Evolutionary conservation across 2,113 vertebrate genomes (phyloP), one percentile per base, ranked within the genome.

Genomic region (Trogon surrucura): DNA sequence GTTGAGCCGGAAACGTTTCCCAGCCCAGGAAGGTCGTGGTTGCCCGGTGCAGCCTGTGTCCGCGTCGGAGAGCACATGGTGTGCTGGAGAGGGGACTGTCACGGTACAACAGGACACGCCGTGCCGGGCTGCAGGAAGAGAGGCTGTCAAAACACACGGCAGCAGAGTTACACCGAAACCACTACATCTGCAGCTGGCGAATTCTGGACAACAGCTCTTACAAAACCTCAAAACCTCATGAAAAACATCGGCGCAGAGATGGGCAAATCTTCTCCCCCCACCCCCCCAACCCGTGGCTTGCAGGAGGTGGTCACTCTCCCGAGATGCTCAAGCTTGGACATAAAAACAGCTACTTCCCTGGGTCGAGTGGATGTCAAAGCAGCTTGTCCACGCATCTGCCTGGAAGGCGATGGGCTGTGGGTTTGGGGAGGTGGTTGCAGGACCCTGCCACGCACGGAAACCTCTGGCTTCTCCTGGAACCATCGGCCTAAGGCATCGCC

Each of bases 141-240:
- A 79, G 73, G 30, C 87, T 96, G 95, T 93, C 96, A 96, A 89
- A 94, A 94, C 71, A 93, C 85, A 95, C 88, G 85, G 85, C 11
- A 4, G 61, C 78, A 47, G 66, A 85, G 78, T 70, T 25, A 84
- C 73, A 67, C 54, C 44, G 89, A 82, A 89, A 67, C 34, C 9
- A 23, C 36, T 47, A 60, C 70, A 67, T 26, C 70, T 4, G 18
- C 60, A 66, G 44, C 64, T 1, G 18, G 65, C 73, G 81, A 89
- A 87, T 87, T 78, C 81, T 67, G 71, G 65, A 36, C 29, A 53
- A 51, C 25, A 34, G 48, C 66, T 87, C 81, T 51, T 29, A 18
- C 9, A 73, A 93, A 51, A 0, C 11, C 56, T 67, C 71, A 16
- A 3, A 0, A 16, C 18, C n/a, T 38, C 15, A 13, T 10, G 36